These are phyloP conservation scores for Hyles lineata DNA, from an alignment of 2,888 invertebrate genomes.

Conservation along the genomic window DNA sequence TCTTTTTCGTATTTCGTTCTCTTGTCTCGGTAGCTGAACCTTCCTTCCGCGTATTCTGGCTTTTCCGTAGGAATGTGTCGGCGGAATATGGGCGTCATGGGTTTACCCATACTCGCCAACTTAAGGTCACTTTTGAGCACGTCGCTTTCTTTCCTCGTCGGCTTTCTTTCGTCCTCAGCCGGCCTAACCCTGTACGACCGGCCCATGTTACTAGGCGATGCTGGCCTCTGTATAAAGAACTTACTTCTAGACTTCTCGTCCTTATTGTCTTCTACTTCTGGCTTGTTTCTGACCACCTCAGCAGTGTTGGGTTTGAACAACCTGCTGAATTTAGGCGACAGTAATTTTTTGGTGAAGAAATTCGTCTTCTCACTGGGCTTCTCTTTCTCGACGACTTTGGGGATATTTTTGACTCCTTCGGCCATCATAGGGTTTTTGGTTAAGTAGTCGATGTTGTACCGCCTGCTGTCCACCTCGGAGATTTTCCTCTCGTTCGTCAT, in stretches of 20 bases:
- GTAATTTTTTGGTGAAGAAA: slow-evolving; percentile 72
- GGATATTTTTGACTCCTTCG: slow-evolving; percentile 60
- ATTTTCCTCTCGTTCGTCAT: slow-evolving; percentile 54
- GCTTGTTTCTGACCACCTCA: slow-evolving; percentile 59
- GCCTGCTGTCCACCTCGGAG: slow-evolving; percentile 59
- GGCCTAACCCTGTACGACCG: slow-evolving; percentile 69
- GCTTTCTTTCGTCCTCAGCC: slow-evolving; percentile 42
- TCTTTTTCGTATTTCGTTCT: slow-evolving; percentile 57
- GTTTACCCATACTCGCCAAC: slow-evolving; percentile 74
- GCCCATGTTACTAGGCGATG: slow-evolving; percentile 56
- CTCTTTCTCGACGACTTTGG: slow-evolving; percentile 52
- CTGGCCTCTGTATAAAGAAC: slow-evolving; percentile 73
- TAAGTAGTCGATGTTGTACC: slow-evolving; percentile 66
- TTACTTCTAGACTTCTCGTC: slow-evolving; percentile 73
- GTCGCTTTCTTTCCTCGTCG: slow-evolving; percentile 46
- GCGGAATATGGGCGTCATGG: slow-evolving; percentile 79
- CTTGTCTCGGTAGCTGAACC: slow-evolving; percentile 74
- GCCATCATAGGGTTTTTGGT: slow-evolving; percentile 59
- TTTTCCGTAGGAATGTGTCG: slow-evolving; percentile 61
- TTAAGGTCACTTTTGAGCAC: slow-evolving; percentile 73
- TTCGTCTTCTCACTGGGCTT: slow-evolving; percentile 61
- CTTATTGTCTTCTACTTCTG: slow-evolving; percentile 53
- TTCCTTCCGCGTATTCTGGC: slow-evolving; percentile 67
- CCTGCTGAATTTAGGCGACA: slow-evolving; percentile 76
- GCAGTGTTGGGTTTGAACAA: slow-evolving; percentile 68